Base-by-base conservation (phyloP, 2,888 invertebrate genomes). In the Tridacna gigas region DNA sequence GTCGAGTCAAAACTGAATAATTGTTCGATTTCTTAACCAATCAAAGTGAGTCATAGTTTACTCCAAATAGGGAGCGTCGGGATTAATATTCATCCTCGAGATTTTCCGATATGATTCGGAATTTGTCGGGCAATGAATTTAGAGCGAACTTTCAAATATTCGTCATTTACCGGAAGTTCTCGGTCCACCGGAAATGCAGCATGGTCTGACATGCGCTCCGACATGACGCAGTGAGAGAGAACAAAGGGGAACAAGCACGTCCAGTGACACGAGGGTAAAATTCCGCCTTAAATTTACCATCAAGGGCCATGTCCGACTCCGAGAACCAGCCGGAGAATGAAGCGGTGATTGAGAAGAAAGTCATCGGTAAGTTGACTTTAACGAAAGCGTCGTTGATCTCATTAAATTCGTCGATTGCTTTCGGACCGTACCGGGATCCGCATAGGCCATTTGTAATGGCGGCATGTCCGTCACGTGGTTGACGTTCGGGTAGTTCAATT, bases 231-330 rank as follows among this genome's bases (percentile, higher is more conserved):
- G 71, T 22, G 88, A 83, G 84, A 76, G 89, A 90, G 88, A 91
- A 90, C 89, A 90, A 90, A 89, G 90, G 89, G 88, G 86, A 86
- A 86, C 81, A 80, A 87, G 84, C 74, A 82, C 77, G 83, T 79
- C 79, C 84, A 86, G 86, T 88, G 90, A 88, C 90, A 83, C 71
- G 86, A 87, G 89, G 90, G 88, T 89, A 87, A 89, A 86, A 89
- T 84, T 88, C 88, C 89, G 89, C 90, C 90, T 89, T 89, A 83
- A 89, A 74, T 89, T 90, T 93, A 92, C 91, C 92, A 93, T 92
- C 92, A 89, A 89, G 86, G 90, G 94, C 96, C 97, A 98, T 98
- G 98, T 98, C 98, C 97, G 98, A 98, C 97, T 97, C 98, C 96
- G 98, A 97, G 96, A 97, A 97, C 96, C 97, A 97, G 96, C 96